These are phyloP conservation scores for Cryptoblepharus egeriae DNA, from an alignment of 2,797 vertebrate genomes.

Conservation along the genomic window DNA sequence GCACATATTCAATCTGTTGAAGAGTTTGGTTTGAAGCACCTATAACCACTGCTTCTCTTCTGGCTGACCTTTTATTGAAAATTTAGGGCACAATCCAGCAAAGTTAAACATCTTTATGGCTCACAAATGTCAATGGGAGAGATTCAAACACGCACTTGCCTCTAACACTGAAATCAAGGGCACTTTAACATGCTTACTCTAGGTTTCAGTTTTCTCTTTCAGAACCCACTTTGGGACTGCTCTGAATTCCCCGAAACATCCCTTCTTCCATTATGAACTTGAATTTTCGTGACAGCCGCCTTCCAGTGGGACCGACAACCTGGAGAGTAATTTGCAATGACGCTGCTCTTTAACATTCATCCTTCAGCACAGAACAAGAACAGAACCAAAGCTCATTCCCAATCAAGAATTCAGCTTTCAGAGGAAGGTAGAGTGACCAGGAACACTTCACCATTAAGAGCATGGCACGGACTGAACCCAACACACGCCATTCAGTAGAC, in stretches of 20 bases:
- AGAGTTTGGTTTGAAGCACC: not conserved
- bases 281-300: constrained; percentile 15
- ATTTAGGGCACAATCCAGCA: no score
- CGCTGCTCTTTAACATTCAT: not conserved
- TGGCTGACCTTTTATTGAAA: not conserved
- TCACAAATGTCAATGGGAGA: not conserved
- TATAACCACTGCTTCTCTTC: not conserved
- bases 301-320: constrained; percentile 24
- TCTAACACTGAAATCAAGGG: not conserved
- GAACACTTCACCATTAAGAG: not conserved
- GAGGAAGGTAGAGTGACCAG: not conserved
- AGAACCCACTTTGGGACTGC: constrained; percentile 17
- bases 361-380: constrained; percentile 3
- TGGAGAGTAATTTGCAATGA: not conserved
- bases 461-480: not conserved
- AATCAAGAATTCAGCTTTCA: not conserved
- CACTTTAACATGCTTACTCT: not conserved
- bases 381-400: not conserved
- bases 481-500: no score
- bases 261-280: constrained; percentile 6
- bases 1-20: not conserved
- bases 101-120: not conserved
- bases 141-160: not conserved
- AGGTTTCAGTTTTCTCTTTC: constrained; percentile 4
- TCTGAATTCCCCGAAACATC: constrained; percentile 7